Conservation (phyloP, 2,888 invertebrate species). For the Callimorpha dominula region DNA sequence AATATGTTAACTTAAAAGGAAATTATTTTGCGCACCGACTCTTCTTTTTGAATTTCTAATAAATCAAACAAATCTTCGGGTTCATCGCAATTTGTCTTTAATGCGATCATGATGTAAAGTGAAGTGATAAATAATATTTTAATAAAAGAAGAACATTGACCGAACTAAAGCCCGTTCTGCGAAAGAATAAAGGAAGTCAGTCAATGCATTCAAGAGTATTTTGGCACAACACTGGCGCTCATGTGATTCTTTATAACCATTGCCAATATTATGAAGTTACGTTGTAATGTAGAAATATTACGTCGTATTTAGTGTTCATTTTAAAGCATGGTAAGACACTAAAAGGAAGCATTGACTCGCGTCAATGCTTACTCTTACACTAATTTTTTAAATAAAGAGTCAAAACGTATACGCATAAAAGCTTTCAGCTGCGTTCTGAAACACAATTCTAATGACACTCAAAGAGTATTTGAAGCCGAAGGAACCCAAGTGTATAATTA, state of each 20-base stretch:
- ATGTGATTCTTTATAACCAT: conserved; percentile 51
- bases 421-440: background rate
- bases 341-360: too few species aligned
- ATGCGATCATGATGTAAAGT: conserved; percentile 45
- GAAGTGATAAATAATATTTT: conserved; percentile 17
- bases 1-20: background rate
- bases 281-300: conserved; percentile 46
- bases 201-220: conserved; percentile 47
- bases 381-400: background rate
- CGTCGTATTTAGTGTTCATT: conserved; percentile 36
- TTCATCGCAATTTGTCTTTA: conserved; percentile 36
- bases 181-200: conserved; percentile 62
- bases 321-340: conserved; percentile 20
- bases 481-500: background rate
- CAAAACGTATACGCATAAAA: background rate
- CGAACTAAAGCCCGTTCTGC: conserved; percentile 46
- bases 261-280: conserved; percentile 43
- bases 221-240: conserved; percentile 61
- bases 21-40: conserved; percentile 13
- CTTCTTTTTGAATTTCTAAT: conserved; percentile 39
- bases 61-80: conserved; percentile 30
- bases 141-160: conserved; percentile 56
- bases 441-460: background rate
- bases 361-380: conserved; percentile 1
- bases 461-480: background rate